Evolutionary conservation across 1,140 invertebrate species (phyloP).

Genomic region (Drosophila tsacasi): DNA sequence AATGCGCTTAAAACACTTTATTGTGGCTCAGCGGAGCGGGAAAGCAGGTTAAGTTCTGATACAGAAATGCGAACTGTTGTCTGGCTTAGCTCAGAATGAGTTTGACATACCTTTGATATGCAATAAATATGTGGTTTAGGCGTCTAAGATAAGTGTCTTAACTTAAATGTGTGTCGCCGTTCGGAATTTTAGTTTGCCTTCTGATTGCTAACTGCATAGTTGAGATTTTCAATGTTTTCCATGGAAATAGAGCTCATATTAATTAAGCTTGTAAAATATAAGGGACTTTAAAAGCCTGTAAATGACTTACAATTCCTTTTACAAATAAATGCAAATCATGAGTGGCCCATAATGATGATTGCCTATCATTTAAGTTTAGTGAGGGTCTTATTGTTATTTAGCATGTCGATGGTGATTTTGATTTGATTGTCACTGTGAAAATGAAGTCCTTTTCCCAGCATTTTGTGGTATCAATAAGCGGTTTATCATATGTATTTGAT

Average conservation of each 20-base stretch:
- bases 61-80: background rate
- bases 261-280: background rate
- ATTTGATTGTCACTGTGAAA: background rate
- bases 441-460: background rate
- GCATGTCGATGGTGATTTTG: no score
- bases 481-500: no score
- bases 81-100: background rate
- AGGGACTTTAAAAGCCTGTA: background rate
- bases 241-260: background rate
- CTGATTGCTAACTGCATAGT: background rate
- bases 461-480: background rate
- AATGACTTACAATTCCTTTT: background rate
- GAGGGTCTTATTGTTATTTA: background rate
- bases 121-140: background rate
- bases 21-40: conserved; percentile 2
- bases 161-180: background rate
- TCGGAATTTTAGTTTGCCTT: background rate
- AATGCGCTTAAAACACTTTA: conserved; percentile 40
- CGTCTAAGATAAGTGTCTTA: background rate
- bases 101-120: background rate
- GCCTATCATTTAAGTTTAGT: background rate
- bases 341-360: background rate
- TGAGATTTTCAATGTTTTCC: background rate
- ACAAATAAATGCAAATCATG: background rate
- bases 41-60: conserved; percentile 22